Percentiles rank a stretch among this genome's conserved stretches.
Conservation (phyloP, 2,113 vertebrate species). For the Corythornis cristatus region DNA sequence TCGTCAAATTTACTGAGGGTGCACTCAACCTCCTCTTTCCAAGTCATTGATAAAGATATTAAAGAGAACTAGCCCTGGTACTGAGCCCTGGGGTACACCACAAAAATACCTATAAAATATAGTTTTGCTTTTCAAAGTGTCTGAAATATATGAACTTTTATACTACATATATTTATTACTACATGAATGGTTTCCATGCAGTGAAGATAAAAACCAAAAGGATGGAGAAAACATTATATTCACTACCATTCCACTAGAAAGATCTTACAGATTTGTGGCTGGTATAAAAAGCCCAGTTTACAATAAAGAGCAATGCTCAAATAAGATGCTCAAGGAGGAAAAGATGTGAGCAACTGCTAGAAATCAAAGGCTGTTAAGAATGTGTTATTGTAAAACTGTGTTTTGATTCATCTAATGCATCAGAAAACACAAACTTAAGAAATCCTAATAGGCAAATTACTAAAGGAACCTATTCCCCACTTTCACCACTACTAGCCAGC, state of each 20-base stretch:
- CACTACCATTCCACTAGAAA: conserved; percentile 32
- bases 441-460: conserved; percentile 22
- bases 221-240: background rate
- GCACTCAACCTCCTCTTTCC: no score
- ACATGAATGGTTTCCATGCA: background rate
- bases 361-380: conserved; percentile 17
- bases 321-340: conserved; percentile 20
- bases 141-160: background rate
- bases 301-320: background rate
- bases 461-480: conserved; percentile 39
- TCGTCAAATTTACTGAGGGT: no score
- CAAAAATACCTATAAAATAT: background rate
- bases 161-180: conserved; percentile 13
- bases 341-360: conserved; percentile 23
- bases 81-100: no score
- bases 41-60: no score
- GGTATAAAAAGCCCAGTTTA: conserved; percentile 3
- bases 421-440: conserved; percentile 44
- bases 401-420: conserved; percentile 18
- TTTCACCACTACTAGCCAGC: conserved; percentile 63
- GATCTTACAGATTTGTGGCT: conserved; percentile 13
- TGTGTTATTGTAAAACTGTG: conserved; percentile 6
- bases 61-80: no score
- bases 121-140: conserved; percentile 13
- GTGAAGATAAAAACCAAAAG: conserved; percentile 30